A percentile compares a stretch with the other conserved stretches of the same genome.
Conservation (phyloP, 2,888 invertebrate species). For the Eristalis pertinax region DNA sequence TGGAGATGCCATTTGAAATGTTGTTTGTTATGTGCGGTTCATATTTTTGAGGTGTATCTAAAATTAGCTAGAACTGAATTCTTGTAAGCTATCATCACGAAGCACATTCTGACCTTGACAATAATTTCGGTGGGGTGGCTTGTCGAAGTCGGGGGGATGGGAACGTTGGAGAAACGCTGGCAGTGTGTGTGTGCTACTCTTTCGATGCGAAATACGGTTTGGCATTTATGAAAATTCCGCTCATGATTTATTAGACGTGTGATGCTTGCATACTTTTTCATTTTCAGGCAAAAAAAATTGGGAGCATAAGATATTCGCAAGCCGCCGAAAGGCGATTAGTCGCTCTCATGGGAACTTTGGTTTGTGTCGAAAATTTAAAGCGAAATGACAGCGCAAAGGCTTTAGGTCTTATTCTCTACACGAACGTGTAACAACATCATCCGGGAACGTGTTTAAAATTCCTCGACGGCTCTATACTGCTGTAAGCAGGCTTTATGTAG, state of each 20-base stretch:
- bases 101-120: constrained; percentile 33
- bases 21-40: no score
- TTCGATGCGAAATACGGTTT: no score
- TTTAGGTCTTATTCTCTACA: no score
- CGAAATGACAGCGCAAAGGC: no score
- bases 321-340: no score
- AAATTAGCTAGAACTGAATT: constrained; percentile 31
- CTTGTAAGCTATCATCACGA: neutral
- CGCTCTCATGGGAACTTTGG: no score
- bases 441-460: no score
- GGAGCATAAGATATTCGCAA: neutral
- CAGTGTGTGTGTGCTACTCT: neutral
- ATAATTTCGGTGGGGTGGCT: neutral
- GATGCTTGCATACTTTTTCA: neutral
- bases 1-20: neutral
- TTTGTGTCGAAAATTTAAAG: no score
- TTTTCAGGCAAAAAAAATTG: neutral
- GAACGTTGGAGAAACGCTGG: neutral
- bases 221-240: neutral
- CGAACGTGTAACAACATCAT: no score
- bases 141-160: neutral
- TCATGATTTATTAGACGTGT: constrained; percentile 15
- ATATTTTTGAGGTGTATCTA: constrained; percentile 25
- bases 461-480: no score
- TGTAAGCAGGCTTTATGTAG: no score